Evolutionary conservation across 2,113 vertebrate genomes (phyloP), one percentile per base, ranked within the genome.

Genomic region (Aptenodytes forsteri): DNA sequence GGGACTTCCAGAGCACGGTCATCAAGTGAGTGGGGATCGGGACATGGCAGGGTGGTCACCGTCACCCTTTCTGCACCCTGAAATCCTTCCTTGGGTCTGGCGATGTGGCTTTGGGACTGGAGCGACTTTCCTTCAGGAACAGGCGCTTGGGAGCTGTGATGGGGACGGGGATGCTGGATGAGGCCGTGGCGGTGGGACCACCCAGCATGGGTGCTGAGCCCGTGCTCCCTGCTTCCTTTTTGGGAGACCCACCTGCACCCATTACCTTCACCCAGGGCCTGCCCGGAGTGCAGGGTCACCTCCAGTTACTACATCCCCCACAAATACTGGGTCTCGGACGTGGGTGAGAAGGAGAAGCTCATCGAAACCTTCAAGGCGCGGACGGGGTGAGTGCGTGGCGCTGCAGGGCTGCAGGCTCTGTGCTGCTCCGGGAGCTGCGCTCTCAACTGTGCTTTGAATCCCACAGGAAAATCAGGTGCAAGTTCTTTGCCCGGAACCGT

Each of bases 271-370:
- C 5, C 6, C 92, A 99, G 99, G 97, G 97, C 97, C 78, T 99
- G 99, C 95, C 99, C 99, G 1, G 98, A 99, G 96, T 99, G 99
- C 95, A 94, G 99, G 20, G 95, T 99, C 79, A 98, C 98, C 44
- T 99, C 99, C 70, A 97, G 96, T 80, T 99, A 98, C 97, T 99
- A 99, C 95, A 98, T 99, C 90, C 99, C 99, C 5, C 95, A 98
- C 97, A 99, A 98, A 56, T 98, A 98, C 95, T 99, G 99, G 99
- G 98, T 99, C 69, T 98, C 98, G 25, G 97, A 98, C 0, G 98
- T 58, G 16, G 78, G 54, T 27, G 97, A 98, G 78, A 99, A 99
- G 96, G 97, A 98, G 76, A 83, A 93, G 10, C 87, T 99, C 36
- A 98, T 99, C 67, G 56, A 95, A 49, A 91, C 87, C 78, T 99